phyloP scores from a whole-genome alignment of 2,888 invertebrate species.

The Tridacna gigas region DNA sequence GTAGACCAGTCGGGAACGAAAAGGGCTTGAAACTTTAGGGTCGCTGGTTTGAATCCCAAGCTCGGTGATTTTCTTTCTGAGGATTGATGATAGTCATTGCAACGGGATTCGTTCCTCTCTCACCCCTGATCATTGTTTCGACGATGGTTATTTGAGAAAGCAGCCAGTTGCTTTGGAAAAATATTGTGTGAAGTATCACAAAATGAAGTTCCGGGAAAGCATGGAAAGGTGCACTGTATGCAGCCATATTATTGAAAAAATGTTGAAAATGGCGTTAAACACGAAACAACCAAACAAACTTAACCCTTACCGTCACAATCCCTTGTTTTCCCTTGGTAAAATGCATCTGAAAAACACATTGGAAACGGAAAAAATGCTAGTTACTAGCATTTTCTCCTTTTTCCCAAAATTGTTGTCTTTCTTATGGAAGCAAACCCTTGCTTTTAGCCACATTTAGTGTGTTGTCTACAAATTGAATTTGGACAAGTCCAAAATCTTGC shows the following conservation, averaged over 20 bases:
- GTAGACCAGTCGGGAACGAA: neutral
- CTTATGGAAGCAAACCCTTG: no score
- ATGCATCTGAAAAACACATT: no score
- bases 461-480: no score
- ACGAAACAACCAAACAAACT: neutral
- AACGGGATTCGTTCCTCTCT: neutral
- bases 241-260: neutral
- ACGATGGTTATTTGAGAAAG: neutral
- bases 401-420: no score
- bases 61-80: neutral
- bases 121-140: neutral
- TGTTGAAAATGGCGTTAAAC: neutral
- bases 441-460: no score
- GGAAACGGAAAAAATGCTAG: no score
- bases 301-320: no score
- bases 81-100: neutral
- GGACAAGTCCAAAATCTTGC: no score
- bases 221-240: neutral
- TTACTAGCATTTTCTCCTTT: no score
- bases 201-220: neutral
- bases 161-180: neutral
- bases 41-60: neutral
- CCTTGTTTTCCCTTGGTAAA: no score
- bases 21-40: neutral
- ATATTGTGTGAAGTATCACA: neutral